phyloP scores from a whole-genome alignment of 92 coral and sea anemone species.

The Phenganax marumi region DNA sequence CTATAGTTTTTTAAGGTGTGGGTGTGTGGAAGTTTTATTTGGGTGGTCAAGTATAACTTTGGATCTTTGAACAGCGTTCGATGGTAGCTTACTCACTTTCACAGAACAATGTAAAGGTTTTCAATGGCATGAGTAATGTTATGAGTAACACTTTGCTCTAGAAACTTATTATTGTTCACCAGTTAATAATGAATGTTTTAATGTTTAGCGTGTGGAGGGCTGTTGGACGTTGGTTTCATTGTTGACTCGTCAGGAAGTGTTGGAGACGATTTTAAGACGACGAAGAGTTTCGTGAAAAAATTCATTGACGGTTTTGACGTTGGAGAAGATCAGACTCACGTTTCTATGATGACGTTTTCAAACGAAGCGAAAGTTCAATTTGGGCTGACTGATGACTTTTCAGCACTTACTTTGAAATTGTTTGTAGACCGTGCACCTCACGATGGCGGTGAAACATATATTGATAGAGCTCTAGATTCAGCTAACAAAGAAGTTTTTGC shows the following conservation, averaged over 20 bases:
- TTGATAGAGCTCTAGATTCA: conserved; percentile 17
- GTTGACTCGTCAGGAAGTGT: conserved; percentile 41
- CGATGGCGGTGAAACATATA: conserved; percentile 20
- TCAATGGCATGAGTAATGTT: too few relatives aligned
- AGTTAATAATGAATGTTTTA: not conserved
- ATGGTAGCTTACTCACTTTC: too few relatives aligned
- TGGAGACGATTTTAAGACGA: not conserved
- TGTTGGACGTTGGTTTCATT: conserved; percentile 28
- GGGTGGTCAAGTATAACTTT: too few relatives aligned
- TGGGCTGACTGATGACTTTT: conserved; percentile 1
- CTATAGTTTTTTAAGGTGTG: too few relatives aligned
- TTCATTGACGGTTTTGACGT: conserved; percentile 33
- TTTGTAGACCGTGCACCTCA: not conserved
- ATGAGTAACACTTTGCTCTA: not conserved
- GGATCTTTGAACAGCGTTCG: too few relatives aligned
- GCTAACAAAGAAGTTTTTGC: not conserved
- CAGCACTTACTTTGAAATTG: not conserved
- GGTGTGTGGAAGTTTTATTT: too few relatives aligned
- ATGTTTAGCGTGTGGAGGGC: conserved; percentile 24
- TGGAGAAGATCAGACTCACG: conserved; percentile 19
- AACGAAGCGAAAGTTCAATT: conserved; percentile 7
- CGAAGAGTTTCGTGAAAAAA: conserved; percentile 10
- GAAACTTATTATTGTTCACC: not conserved
- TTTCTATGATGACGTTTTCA: conserved; percentile 18
- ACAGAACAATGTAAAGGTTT: too few relatives aligned